Base-by-base conservation (phyloP, 92 coral and sea anemone species). In the Montipora capitata region DNA sequence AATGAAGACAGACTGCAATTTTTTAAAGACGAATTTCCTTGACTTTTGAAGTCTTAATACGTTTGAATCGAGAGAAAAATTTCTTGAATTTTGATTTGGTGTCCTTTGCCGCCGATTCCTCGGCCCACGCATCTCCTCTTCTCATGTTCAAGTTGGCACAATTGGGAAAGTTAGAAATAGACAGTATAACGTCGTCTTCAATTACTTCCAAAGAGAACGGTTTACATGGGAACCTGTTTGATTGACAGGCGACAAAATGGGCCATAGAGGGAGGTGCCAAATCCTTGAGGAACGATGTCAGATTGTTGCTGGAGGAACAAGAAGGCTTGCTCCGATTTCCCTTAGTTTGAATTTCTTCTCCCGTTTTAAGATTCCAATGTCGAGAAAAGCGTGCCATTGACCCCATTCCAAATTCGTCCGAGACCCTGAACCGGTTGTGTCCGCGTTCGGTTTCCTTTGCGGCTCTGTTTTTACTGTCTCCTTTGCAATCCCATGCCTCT, bases 221-320 rank as follows among this genome's bases (percentile, higher is more conserved):
- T 5, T 69, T 20, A n/a, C 51, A 69, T 69, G 74, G 74, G 20
- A 69, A 40, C 74, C 49, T 51, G 74, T 69, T 69, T 69, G 74
- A 69, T 41, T 69, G 74, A 41, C 74, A 41, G 4, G 74, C 12
- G 52, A 4, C 27, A 69, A 69, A 69, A 69, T 13, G 10, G 17
- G 3, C 74, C 40, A 42, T 18, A 20, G 51, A 41, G 20, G 74
- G 18, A 14, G 74, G 74, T 13, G 74, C 13, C 52, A 41, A 40
- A 14, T 69, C 52, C 20, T 40, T 69, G 16, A 69, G 3, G 52
- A 69, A 41, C 3, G 52, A 40, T 10, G 10, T 51, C 48, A 69
- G 5, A 14, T 3, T 12, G 20, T 69, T 69, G 74, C 13, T 15
- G 10, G 52, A 40, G 16, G 52, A 69, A 41, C 8, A 40, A 40